These are phyloP conservation scores for Lucilia sericata DNA, from an alignment of 1,140 invertebrate genomes.

Conservation along the genomic window DNA sequence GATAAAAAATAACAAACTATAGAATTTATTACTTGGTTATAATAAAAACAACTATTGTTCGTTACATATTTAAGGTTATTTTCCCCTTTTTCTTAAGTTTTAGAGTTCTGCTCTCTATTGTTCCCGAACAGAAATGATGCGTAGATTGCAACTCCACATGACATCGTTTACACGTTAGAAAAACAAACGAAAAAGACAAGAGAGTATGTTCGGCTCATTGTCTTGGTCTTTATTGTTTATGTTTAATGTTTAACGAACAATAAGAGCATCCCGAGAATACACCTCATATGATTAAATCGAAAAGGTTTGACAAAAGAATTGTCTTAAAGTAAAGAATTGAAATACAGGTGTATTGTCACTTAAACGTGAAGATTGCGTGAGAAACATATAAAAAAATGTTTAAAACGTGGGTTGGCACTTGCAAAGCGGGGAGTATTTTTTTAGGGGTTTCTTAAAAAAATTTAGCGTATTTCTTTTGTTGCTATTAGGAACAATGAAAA, in stretches of 20 bases:
- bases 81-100: neutral
- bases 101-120: neutral
- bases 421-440: neutral
- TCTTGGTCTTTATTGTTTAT: neutral
- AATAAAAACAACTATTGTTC: neutral
- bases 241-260: neutral
- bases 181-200: neutral
- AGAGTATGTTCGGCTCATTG: neutral
- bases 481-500: neutral
- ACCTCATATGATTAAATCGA: neutral
- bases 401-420: neutral
- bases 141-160: neutral
- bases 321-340: neutral
- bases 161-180: neutral
- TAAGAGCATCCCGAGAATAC: conserved; percentile 2
- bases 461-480: neutral
- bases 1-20: neutral
- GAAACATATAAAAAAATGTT: neutral
- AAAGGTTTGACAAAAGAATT: neutral
- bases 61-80: neutral
- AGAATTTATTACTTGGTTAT: neutral
- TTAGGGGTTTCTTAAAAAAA: neutral
- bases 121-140: neutral
- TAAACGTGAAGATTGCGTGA: neutral
- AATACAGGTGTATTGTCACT: conserved; percentile 2